Evolutionary conservation across 2,888 invertebrate genomes (phyloP).

Genomic region (Tetragonula carbonaria): DNA sequence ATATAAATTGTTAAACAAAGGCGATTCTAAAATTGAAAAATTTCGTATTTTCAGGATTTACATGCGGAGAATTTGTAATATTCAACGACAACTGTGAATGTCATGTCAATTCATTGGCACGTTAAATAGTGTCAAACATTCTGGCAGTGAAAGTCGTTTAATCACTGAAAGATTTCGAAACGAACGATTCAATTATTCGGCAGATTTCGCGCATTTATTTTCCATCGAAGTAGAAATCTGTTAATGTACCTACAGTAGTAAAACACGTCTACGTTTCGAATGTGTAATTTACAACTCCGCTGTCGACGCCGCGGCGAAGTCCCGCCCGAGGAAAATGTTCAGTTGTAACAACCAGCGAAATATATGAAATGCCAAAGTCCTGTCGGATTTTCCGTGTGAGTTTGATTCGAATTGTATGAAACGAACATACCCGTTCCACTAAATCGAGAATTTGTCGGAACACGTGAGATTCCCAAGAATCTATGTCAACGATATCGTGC

Average conservation of each 20-base stretch:
- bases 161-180: background rate
- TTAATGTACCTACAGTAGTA: too few species aligned
- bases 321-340: background rate
- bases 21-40: background rate
- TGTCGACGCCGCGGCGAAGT: background rate
- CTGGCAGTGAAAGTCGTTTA: background rate
- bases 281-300: background rate
- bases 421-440: background rate
- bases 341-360: background rate
- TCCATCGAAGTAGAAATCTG: background rate
- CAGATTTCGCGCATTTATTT: background rate
- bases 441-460: slow-evolving; percentile 15
- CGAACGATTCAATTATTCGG: background rate
- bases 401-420: slow-evolving; percentile 20
- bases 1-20: background rate
- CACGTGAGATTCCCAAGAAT: background rate
- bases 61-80: too few species aligned
- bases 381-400: background rate
- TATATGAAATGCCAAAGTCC: background rate
- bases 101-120: too few species aligned
- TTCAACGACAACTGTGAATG: too few species aligned
- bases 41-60: background rate
- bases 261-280: background rate
- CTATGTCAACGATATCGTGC: background rate
- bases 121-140: too few species aligned